Conservation (phyloP, 2,797 vertebrate genomes). For the Myripristis jacobus region DNA sequence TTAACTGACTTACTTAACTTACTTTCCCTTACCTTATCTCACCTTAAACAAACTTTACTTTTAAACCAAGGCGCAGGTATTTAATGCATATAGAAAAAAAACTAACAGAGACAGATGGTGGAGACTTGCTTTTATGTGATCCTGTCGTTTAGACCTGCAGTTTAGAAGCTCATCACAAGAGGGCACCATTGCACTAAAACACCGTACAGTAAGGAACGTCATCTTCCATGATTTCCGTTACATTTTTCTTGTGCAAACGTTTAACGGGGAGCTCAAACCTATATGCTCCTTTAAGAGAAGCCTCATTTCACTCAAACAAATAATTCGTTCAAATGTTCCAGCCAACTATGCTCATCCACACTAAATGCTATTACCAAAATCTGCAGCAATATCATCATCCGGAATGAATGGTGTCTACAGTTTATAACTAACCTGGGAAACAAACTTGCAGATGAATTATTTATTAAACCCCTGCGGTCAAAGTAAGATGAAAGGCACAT, state of each 20-base stretch:
- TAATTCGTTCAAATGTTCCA: background rate
- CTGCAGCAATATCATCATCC: background rate
- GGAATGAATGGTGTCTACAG: background rate
- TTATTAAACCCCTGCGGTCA: background rate
- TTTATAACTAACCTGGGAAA: too few species aligned
- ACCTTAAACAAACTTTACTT: too few species aligned
- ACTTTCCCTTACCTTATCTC: too few species aligned
- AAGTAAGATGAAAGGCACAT: background rate
- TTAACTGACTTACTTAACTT: background rate
- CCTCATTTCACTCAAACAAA: background rate
- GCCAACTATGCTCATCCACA: background rate
- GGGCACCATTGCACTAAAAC: slow-evolving; percentile 32
- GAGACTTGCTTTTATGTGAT: background rate
- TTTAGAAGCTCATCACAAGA: slow-evolving; percentile 39
- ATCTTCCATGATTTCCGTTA: too few species aligned
- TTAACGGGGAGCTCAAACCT: too few species aligned
- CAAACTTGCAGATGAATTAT: too few species aligned
- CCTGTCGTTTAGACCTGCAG: background rate
- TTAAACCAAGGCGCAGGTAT: slow-evolving; percentile 1
- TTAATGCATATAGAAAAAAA: slow-evolving; percentile 1
- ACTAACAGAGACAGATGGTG: background rate
- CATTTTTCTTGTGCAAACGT: background rate
- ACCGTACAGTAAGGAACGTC: background rate
- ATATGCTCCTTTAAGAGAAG: too few species aligned
- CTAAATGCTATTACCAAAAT: background rate